Conservation (phyloP, 1,140 invertebrate genomes). For the Drosophila nebulosa region DNA sequence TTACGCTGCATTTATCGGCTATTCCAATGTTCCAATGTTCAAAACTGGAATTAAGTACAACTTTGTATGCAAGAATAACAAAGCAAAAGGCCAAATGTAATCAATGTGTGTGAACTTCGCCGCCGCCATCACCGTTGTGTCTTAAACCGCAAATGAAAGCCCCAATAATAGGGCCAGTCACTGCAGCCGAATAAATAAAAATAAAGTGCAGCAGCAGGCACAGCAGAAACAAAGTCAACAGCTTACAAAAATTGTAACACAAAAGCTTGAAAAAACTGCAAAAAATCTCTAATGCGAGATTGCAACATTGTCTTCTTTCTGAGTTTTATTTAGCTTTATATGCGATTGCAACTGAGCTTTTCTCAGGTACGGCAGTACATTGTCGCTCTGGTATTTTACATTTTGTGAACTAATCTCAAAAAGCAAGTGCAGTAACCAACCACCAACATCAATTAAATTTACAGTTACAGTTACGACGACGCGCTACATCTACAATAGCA, state of each 20-base stretch:
- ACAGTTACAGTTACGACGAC: slow-evolving; percentile 68
- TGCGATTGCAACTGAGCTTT: slow-evolving; percentile 53
- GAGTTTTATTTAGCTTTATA: slow-evolving; percentile 48
- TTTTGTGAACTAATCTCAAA: slow-evolving; percentile 68
- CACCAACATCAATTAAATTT: slow-evolving; percentile 55
- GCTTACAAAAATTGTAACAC: slow-evolving; percentile 55
- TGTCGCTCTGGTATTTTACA: slow-evolving; percentile 54
- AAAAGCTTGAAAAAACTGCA: slow-evolving; percentile 34
- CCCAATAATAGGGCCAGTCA: slow-evolving; percentile 39
- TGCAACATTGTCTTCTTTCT: slow-evolving; percentile 61
- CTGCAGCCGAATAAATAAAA: slow-evolving; percentile 5
- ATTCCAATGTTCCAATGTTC: slow-evolving; percentile 6
- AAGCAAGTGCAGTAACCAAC: slow-evolving; percentile 39
- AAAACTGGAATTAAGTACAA: slow-evolving; percentile 20
- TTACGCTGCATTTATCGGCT: slow-evolving; percentile 2
- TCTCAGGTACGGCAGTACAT: slow-evolving; percentile 27
- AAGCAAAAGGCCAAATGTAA: slow-evolving; percentile 42
- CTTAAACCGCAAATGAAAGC: slow-evolving; percentile 40
- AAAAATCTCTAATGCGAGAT: slow-evolving; percentile 69
- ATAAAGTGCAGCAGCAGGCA: background rate
- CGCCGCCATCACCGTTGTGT: slow-evolving; percentile 17
- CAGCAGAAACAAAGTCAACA: slow-evolving; percentile 28
- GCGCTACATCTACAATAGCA: slow-evolving; percentile 50
- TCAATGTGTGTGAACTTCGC: slow-evolving; percentile 6
- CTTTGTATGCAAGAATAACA: slow-evolving; percentile 23